A percentile compares a stretch with the other conserved stretches of the same genome.
Evolutionary conservation across 2,888 invertebrate species (phyloP).

Genomic region (Oxystoma pomonae): DNA sequence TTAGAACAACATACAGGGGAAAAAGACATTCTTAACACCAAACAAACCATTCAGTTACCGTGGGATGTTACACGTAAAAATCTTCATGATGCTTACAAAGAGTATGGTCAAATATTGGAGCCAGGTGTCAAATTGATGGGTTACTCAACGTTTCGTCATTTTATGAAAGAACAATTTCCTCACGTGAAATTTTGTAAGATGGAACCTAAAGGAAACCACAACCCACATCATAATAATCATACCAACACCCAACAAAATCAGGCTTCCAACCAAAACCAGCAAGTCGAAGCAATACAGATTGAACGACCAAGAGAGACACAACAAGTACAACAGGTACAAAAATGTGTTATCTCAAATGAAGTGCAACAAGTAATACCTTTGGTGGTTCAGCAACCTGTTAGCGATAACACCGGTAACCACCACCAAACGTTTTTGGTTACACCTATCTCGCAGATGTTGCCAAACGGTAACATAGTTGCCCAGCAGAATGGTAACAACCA

Average conservation of each 20-base stretch:
- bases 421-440: conserved; percentile 63
- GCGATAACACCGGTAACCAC: conserved; percentile 43
- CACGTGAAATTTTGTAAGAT: conserved; percentile 65
- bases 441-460: conserved; percentile 62
- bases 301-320: conserved; percentile 48
- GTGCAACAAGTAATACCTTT: conserved; percentile 61
- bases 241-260: conserved; percentile 48
- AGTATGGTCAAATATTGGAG: conserved; percentile 66
- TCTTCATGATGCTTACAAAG: conserved; percentile 69
- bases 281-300: conserved; percentile 47
- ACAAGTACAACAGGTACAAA: conserved; percentile 46
- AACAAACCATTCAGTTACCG: conserved; percentile 52
- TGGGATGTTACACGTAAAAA: conserved; percentile 63
- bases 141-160: conserved; percentile 74
- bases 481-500: conserved; percentile 42
- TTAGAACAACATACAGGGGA: conserved; percentile 61
- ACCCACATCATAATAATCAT: conserved; percentile 38
- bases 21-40: conserved; percentile 51
- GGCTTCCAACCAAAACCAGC: conserved; percentile 44
- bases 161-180: conserved; percentile 78
- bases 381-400: conserved; percentile 53
- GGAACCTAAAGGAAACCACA: conserved; percentile 55
- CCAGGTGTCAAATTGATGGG: conserved; percentile 73
- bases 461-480: conserved; percentile 43
- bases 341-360: conserved; percentile 55